Base-by-base conservation (phyloP, 2,888 invertebrate species). In the Tetragonula carbonaria region DNA sequence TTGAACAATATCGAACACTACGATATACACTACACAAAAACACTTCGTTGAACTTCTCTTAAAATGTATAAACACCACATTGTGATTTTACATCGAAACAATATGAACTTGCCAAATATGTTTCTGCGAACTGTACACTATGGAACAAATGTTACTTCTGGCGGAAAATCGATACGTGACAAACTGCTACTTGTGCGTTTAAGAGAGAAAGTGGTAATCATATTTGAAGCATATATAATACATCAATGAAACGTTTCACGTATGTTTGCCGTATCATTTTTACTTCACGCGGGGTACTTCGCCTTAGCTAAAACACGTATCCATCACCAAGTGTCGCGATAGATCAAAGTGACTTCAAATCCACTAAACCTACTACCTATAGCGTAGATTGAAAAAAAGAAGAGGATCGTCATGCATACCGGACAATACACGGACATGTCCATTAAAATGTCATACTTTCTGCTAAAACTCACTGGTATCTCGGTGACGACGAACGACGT, bases 401-500 rank as follows among this genome's bases (percentile, higher is more conserved):
- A n/a, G 6, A 21, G 2, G 6, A 53, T 33, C 2, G 5, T 8
- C 6, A 65, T 55, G 73, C 2, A 28, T 0, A 11, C 16, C 3
- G 11, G 0, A 14, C 4, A 0, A 14, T 33, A 55, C 28, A 78
- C 21, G 2, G 89, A 45, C 78, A 81, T 28, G 6, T 90, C 90
- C 6, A 82, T 90, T 28, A 78, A 72, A 45, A 21, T 88, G 51
- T 68, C 84, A 14, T 62, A 78, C 38, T 78, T 88, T 62, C 85
- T 87, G 23, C 23, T 91, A 74, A 81, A 82, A 79, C 57, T 84
- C 14, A 83, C 80, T 13, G 91, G 91, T 11, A 81, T 87, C 65
- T 90, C 89, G 88, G 1, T 85, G 59, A 63, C 83, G 4, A 45
- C 68, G n/a, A 74, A 59, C 28, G 21, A 68, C 6, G 57, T 28